These are phyloP conservation scores for Chrysochloris asiatica DNA, from an alignment of 2,113 vertebrate species.

Conservation along the genomic window DNA sequence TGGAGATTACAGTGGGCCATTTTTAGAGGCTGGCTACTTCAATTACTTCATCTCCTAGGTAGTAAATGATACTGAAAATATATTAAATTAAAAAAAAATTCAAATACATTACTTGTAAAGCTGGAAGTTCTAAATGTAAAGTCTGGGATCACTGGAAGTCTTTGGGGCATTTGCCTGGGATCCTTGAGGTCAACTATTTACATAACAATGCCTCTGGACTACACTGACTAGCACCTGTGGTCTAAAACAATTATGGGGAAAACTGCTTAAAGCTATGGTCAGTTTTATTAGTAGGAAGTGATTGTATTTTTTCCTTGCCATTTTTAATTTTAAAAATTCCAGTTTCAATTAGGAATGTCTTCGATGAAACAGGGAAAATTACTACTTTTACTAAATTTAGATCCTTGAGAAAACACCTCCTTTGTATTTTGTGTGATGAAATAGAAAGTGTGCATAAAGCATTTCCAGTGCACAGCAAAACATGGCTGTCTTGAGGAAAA, in stretches of 20 bases:
- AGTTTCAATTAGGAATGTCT: conserved; percentile 39
- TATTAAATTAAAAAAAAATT: no score
- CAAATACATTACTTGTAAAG: conserved; percentile 7
- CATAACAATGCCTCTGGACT: background rate
- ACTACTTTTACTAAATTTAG: conserved; percentile 26
- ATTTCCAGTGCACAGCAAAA: background rate
- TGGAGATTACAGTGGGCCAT: background rate
- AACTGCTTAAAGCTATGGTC: background rate
- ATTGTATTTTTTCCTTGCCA: background rate
- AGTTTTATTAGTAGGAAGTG: background rate
- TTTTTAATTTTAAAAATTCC: background rate
- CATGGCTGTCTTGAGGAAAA: background rate
- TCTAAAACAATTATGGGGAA: background rate
- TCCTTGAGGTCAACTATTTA: background rate
- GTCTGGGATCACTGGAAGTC: background rate
- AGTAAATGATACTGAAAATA: conserved; percentile 28
- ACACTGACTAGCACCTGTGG: background rate
- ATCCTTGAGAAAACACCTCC: conserved; percentile 10
- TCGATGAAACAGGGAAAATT: conserved; percentile 28
- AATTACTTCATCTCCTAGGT: background rate
- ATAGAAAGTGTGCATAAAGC: background rate
- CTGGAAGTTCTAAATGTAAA: background rate
- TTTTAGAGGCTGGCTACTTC: background rate
- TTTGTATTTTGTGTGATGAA: conserved; percentile 16
- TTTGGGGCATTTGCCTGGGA: background rate